Conservation (phyloP, 1,140 invertebrate species). For the Bombus superbus region DNA sequence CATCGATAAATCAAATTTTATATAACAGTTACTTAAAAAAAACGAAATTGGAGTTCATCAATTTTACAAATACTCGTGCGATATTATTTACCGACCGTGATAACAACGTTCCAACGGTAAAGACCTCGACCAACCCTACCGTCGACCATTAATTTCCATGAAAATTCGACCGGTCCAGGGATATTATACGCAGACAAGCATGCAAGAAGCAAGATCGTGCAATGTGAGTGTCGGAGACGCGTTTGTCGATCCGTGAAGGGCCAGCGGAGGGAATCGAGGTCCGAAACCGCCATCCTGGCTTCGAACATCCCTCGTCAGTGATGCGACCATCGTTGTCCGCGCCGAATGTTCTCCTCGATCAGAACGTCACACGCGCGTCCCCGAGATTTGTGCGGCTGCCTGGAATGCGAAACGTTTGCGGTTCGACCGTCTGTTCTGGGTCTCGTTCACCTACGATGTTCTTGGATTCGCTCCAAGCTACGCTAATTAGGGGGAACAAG, state of each 20-base stretch:
- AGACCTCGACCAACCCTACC: background rate
- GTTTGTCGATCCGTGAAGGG: slow-evolving; percentile 62
- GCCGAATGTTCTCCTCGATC: slow-evolving; percentile 52
- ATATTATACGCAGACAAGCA: background rate
- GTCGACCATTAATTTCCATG: slow-evolving; percentile 20
- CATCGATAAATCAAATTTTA: background rate
- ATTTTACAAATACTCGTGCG: no score
- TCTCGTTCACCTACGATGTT: slow-evolving; percentile 41
- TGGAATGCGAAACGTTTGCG: slow-evolving; percentile 70
- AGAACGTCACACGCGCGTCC: slow-evolving; percentile 65
- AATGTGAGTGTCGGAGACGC: slow-evolving; percentile 60
- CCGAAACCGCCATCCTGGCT: slow-evolving; percentile 54
- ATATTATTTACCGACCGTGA: no score
- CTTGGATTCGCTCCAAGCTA: slow-evolving; percentile 53
- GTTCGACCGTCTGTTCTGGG: slow-evolving; percentile 48
- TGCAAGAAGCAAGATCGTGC: slow-evolving; percentile 4
- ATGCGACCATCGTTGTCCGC: slow-evolving; percentile 47
- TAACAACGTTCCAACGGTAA: background rate
- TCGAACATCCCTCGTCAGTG: slow-evolving; percentile 49
- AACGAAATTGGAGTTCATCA: background rate
- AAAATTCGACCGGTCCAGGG: slow-evolving; percentile 1
- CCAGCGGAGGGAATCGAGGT: slow-evolving; percentile 49
- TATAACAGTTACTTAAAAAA: background rate
- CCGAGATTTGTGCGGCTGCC: slow-evolving; percentile 71
- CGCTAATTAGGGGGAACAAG: slow-evolving; percentile 61